Conservation (phyloP, 2,113 vertebrate genomes). For the Columbina picui region DNA sequence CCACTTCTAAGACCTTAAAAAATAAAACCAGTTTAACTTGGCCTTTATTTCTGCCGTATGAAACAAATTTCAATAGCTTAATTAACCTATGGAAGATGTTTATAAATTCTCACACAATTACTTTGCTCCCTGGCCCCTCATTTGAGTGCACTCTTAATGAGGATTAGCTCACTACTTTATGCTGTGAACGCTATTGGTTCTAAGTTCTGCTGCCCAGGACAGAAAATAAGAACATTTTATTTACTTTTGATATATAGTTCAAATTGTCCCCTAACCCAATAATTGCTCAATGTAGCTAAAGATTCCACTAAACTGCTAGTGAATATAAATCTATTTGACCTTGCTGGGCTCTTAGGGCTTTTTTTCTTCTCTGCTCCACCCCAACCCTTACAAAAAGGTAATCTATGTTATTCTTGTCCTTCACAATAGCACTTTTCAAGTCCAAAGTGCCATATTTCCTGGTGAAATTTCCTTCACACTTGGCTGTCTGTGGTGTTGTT, state of each 20-base stretch:
- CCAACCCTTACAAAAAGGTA: not conserved
- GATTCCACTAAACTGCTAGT: not conserved
- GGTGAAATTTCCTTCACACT: not conserved
- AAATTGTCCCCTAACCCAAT: not conserved
- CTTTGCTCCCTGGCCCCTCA: not conserved
- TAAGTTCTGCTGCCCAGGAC: not conserved
- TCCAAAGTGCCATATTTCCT: not conserved
- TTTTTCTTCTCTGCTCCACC: not conserved
- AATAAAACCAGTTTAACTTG: not conserved
- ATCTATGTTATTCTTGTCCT: not conserved
- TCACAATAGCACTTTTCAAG: not conserved
- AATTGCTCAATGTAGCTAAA: not conserved
- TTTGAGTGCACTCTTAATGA: not conserved
- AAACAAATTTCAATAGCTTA: not conserved
- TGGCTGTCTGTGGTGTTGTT: not conserved
- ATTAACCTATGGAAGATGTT: constrained; percentile 2
- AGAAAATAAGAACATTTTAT: not conserved
- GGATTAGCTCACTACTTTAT: not conserved
- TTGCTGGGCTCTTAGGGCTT: not conserved
- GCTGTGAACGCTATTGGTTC: not conserved
- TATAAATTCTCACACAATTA: not conserved
- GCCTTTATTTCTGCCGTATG: not conserved
- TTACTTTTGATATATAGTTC: not conserved
- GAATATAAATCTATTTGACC: not conserved
- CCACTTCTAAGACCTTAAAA: not conserved